Evolutionary conservation across 2,797 vertebrate species (phyloP).

Genomic region (Rallus crepitans): DNA sequence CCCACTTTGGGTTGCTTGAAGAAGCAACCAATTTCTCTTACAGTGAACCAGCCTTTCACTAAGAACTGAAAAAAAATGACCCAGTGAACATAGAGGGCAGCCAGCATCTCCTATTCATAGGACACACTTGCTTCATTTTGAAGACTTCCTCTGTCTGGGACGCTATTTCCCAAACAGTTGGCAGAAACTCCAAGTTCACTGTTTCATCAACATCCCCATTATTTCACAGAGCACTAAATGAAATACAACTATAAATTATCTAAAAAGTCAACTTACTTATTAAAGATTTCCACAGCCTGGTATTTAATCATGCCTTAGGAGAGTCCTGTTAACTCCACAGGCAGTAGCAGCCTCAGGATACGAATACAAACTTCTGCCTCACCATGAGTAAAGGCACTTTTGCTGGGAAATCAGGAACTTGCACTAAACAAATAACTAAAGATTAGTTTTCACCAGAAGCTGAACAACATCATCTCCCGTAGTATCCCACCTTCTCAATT

Average conservation of each 20-base stretch:
- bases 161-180: neutral
- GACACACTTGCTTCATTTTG: constrained; percentile 26
- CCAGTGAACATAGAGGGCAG: constrained; percentile 11
- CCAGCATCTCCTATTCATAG: neutral
- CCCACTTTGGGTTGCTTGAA: constrained; percentile 1
- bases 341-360: constrained; percentile 54
- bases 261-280: constrained; percentile 14
- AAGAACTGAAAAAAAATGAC: neutral
- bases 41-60: neutral
- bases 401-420: constrained; percentile 61
- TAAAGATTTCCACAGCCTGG: constrained; percentile 41
- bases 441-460: constrained; percentile 25
- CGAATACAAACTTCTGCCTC: constrained; percentile 53
- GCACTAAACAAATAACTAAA: constrained; percentile 38
- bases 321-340: constrained; percentile 26
- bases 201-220: constrained; percentile 23
- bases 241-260: constrained; percentile 34
- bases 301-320: constrained; percentile 29
- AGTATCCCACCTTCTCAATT: constrained; percentile 1
- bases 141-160: constrained; percentile 15
- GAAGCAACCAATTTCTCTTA: constrained; percentile 5
- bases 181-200: constrained; percentile 47
- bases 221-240: constrained; percentile 54
- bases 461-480: neutral
- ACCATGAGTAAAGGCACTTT: constrained; percentile 66